Percentiles rank a stretch among this genome's conserved stretches.
phyloP scores from a whole-genome alignment of 2,113 vertebrate genomes.

The Tychaedon coryphoeus region DNA sequence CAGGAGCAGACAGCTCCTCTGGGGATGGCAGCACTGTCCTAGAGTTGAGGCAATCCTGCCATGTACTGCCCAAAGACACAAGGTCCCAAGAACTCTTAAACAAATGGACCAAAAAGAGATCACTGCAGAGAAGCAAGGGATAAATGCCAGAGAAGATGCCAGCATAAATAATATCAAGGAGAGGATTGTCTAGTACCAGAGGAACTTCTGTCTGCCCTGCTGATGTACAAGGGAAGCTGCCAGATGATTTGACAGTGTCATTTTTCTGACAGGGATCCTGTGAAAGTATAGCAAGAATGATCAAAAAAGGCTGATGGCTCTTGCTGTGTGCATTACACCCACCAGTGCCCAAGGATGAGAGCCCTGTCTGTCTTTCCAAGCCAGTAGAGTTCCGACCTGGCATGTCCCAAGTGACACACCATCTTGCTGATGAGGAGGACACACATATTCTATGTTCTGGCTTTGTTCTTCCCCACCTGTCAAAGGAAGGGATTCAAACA shows the following conservation, averaged over 20 bases:
- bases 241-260: not conserved
- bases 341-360: rapidly evolving
- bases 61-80: not conserved
- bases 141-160: not conserved
- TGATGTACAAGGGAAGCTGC: not conserved
- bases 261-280: not conserved
- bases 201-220: not conserved
- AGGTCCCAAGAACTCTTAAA: not conserved
- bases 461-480: not conserved
- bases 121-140: not conserved
- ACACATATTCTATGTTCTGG: no score
- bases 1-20: rapidly evolving
- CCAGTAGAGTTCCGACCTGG: not conserved
- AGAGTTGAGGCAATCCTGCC: not conserved
- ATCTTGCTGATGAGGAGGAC: not conserved
- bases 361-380: not conserved
- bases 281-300: not conserved
- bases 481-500: not conserved
- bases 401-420: rapidly evolving
- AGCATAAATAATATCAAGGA: not conserved
- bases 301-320: not conserved
- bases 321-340: not conserved
- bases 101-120: not conserved
- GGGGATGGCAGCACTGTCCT: not conserved
- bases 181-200: not conserved